Evolutionary conservation across 2,888 invertebrate genomes (phyloP).

Genomic region (Coleophora flavipennella): DNA sequence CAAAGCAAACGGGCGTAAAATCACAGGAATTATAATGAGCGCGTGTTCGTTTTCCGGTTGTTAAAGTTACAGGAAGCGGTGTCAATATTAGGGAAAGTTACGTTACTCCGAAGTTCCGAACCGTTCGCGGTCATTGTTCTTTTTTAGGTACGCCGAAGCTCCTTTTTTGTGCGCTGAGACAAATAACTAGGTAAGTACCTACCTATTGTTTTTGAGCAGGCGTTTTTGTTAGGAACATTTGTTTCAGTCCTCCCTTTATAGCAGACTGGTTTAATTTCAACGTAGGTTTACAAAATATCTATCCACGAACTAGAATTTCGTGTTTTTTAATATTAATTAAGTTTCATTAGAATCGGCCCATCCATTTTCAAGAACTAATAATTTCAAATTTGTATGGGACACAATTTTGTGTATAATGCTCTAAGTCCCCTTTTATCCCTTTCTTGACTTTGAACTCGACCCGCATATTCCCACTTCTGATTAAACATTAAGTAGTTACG

Average conservation of each 20-base stretch:
- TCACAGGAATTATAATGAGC: slow-evolving; percentile 14
- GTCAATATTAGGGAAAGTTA: slow-evolving; percentile 67
- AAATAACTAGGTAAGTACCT: too few species aligned
- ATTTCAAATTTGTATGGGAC: too few species aligned
- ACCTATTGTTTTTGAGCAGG: slow-evolving; percentile 40
- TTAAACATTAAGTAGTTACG: background rate
- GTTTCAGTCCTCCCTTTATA: slow-evolving; percentile 16
- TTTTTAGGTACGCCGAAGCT: slow-evolving; percentile 45
- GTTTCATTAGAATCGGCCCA: too few species aligned
- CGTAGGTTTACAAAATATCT: too few species aligned
- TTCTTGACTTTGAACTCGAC: slow-evolving; percentile 16
- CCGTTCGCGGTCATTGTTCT: slow-evolving; percentile 64
- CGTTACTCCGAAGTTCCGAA: too few species aligned
- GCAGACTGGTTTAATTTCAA: too few species aligned
- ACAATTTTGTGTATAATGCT: too few species aligned
- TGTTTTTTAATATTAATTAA: too few species aligned
- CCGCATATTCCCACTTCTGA: too few species aligned
- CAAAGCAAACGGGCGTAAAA: background rate
- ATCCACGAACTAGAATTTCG: too few species aligned
- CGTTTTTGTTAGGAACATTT: slow-evolving; percentile 31
- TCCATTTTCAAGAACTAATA: too few species aligned
- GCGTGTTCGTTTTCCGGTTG: slow-evolving; percentile 40
- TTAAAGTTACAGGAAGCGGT: slow-evolving; percentile 60
- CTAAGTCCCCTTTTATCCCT: too few species aligned
- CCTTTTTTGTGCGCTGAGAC: slow-evolving; percentile 49